Evolutionary conservation across 2,888 invertebrate genomes (phyloP).

Genomic region (Xanthia togata): DNA sequence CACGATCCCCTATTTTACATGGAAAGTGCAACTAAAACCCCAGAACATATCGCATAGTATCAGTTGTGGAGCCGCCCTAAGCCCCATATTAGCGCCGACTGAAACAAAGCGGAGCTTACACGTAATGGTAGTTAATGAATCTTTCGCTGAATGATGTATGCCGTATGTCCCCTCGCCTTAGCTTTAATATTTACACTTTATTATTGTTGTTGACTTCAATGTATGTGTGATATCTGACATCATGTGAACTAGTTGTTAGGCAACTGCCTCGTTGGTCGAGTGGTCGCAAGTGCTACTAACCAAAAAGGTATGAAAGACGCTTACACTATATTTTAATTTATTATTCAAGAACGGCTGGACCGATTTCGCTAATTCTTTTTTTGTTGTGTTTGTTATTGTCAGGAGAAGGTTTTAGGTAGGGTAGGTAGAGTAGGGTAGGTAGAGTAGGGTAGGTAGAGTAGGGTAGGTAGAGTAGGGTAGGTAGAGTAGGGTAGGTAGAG

Average conservation of each 20-base stretch:
- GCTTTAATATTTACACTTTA: constrained; percentile 40
- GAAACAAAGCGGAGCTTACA: constrained; percentile 60
- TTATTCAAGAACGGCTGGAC: too few relatives aligned
- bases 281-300: too few relatives aligned
- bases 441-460: too few relatives aligned
- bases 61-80: constrained; percentile 47
- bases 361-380: too few relatives aligned
- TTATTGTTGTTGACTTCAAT: constrained; percentile 9
- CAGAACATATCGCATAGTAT: constrained; percentile 27
- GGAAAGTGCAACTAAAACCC: constrained; percentile 18
- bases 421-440: too few relatives aligned
- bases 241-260: not conserved
- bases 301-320: too few relatives aligned
- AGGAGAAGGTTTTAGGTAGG: too few relatives aligned
- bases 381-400: too few relatives aligned
- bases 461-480: too few relatives aligned
- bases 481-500: too few relatives aligned
- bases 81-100: constrained; percentile 43
- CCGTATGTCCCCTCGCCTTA: constrained; percentile 51
- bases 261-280: too few relatives aligned
- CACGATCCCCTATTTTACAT: constrained; percentile 8
- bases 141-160: constrained; percentile 59
- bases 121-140: constrained; percentile 62
- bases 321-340: too few relatives aligned
- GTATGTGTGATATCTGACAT: constrained; percentile 1